Evolutionary conservation across 2,113 vertebrate species (phyloP).

Genomic region (Platycercus adscitus): DNA sequence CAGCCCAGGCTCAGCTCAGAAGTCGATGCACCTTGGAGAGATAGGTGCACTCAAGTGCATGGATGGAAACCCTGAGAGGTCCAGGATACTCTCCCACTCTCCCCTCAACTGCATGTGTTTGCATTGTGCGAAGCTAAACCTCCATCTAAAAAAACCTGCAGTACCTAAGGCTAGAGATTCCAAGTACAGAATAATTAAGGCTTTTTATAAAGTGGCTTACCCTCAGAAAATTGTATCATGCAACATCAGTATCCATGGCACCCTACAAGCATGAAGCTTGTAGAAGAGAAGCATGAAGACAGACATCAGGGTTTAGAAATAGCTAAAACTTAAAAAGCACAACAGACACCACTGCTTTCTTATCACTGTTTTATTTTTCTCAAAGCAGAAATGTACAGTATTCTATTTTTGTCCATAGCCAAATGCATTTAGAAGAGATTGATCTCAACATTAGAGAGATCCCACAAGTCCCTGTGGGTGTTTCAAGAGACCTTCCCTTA

Average conservation of each 20-base stretch:
- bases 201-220: background rate
- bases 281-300: background rate
- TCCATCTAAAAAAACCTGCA: background rate
- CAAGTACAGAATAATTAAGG: background rate
- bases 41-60: rapidly evolving
- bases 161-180: background rate
- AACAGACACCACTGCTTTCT: background rate
- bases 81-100: background rate
- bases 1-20: background rate
- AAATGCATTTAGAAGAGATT: background rate
- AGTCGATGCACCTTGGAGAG: rapidly evolving
- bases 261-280: background rate
- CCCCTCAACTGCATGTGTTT: background rate
- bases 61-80: background rate
- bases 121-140: background rate
- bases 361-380: background rate
- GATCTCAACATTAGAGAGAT: background rate
- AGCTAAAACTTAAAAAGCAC: background rate
- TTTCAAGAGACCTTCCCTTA: background rate
- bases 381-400: background rate
- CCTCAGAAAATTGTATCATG: background rate
- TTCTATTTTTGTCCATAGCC: background rate
- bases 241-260: background rate
- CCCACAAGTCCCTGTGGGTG: background rate
- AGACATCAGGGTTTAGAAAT: background rate